Evolutionary conservation across 1,140 invertebrate species (phyloP).

Genomic region (honey bee (Apis mellifera)): Amel_HAv3.1 CM009931.2:5657501-5658000

Average conservation of each 20-base stretch:
- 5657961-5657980: neutral
- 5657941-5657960: neutral
- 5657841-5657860: too few relatives aligned
- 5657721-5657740: neutral
- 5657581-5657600: too few relatives aligned
- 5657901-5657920: too few relatives aligned
- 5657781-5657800: neutral
- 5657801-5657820: neutral
- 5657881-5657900: too few relatives aligned
- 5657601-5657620: constrained; percentile 2
- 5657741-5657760: neutral
- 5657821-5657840: too few relatives aligned
- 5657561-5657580: neutral
- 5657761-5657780: neutral
- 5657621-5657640: neutral
- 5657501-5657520: constrained; percentile 5
- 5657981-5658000: too few relatives aligned
- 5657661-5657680: too few relatives aligned
- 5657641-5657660: neutral
- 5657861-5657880: too few relatives aligned
- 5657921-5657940: too few relatives aligned
- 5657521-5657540: neutral
- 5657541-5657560: neutral
- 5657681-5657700: neutral
- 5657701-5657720: neutral